phyloP scores from a whole-genome alignment of 2,888 invertebrate species.

The Pristionchus fissidentatus region DNA sequence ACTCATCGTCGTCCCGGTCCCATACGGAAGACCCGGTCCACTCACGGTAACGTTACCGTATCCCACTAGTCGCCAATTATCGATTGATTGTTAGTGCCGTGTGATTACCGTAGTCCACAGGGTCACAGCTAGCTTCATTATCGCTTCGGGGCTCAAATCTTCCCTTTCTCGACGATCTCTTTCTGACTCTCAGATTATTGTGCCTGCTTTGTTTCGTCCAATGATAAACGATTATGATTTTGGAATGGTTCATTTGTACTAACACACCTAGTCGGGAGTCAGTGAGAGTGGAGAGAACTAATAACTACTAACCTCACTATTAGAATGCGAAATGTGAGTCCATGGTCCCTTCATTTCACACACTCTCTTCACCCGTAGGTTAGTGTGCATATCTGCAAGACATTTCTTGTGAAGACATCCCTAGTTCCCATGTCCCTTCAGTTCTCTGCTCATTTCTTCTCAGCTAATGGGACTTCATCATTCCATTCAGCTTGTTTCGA shows the following conservation, averaged over 20 bases:
- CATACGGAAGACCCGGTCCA: not conserved
- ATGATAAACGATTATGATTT: constrained; percentile 17
- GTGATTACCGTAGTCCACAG: constrained; percentile 15
- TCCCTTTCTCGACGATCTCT: not conserved
- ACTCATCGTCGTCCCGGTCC: too few species aligned
- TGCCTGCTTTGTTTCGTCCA: not conserved
- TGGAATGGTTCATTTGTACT: too few species aligned
- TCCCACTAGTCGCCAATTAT: not conserved
- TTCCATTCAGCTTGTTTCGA: constrained; percentile 65
- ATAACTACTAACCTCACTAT: too few species aligned
- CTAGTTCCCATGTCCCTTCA: too few species aligned
- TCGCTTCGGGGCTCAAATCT: not conserved
- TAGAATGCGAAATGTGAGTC: too few species aligned
- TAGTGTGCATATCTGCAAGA: too few species aligned
- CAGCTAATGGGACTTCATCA: not conserved
- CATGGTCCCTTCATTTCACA: too few species aligned
- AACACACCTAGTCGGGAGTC: too few species aligned
- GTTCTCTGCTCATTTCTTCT: too few species aligned
- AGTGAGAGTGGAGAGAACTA: too few species aligned
- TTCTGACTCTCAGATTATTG: not conserved
- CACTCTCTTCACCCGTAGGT: too few species aligned
- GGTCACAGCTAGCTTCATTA: not conserved
- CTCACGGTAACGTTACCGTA: constrained; percentile 35
- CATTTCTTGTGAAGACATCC: too few species aligned
- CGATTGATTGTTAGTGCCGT: not conserved